These are phyloP conservation scores for Psilopsiagon aymara DNA, from an alignment of 2,113 vertebrate species.

Conservation along the genomic window DNA sequence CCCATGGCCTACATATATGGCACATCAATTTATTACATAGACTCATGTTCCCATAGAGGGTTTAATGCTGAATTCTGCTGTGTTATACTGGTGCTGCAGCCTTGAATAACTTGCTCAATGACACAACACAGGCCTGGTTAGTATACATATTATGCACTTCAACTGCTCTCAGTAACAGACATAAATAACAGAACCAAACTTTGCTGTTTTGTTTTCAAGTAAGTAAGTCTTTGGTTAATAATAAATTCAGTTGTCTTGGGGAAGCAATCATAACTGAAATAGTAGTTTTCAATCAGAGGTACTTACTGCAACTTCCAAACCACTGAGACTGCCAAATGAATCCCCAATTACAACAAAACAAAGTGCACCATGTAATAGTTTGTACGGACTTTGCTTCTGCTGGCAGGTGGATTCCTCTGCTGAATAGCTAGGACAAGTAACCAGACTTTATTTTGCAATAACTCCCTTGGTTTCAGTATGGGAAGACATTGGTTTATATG, in stretches of 20 bases:
- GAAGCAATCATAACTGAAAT: neutral
- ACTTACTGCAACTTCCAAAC: neutral
- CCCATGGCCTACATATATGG: constrained; percentile 40
- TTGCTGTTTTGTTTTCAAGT: constrained; percentile 37
- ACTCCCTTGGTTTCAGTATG: neutral
- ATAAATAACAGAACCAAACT: constrained; percentile 27
- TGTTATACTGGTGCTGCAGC: neutral
- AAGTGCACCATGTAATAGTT: neutral
- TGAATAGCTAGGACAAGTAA: neutral
- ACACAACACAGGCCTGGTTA: neutral
- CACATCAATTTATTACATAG: constrained; percentile 23
- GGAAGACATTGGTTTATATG: neutral
- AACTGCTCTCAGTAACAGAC: constrained; percentile 16
- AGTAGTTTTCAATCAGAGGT: constrained; percentile 15
- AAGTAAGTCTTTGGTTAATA: constrained; percentile 52
- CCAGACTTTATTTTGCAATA: neutral
- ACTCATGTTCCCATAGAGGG: neutral
- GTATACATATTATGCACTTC: neutral
- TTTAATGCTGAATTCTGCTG: constrained; percentile 6
- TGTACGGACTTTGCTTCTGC: neutral
- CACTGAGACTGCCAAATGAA: neutral
- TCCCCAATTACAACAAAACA: neutral
- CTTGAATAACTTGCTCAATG: neutral
- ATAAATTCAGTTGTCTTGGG: constrained; percentile 12
- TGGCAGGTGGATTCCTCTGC: neutral